Base-by-base conservation (phyloP, 1,140 invertebrate species). In the Caerostris darwini region DNA sequence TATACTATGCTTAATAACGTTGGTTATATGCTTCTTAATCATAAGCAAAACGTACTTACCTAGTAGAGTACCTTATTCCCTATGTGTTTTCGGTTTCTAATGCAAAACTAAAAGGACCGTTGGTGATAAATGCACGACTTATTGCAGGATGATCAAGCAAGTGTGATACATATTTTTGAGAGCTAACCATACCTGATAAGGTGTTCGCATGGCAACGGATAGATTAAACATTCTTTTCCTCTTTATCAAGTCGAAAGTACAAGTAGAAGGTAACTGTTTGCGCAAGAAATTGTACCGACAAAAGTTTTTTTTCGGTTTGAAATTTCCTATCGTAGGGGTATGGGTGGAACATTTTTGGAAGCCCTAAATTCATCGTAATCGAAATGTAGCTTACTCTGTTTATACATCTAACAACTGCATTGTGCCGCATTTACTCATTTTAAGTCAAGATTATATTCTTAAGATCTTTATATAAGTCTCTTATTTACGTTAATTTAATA, bases 221-320 rank as follows among this genome's bases (percentile, higher is more conserved):
- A 92, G 90, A 92, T 92, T 85, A 86, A 10, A 59, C 59, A 64
- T 85, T 92, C 90, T 82, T 82, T 34, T 71, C 67, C 88, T 14
- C 69, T 67, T 54, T 77, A 81, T 92, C 81, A 85, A 69, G 90
- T 85, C 81, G 90, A 92, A 92, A 92, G 90, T 92, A 92, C 90
- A 92, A 92, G 90, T 85, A 85, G 69, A 91, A 67, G 83, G 88
- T 90, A 8, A 90, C 34, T 92, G 67, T 92, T 92, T 92, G 82
- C 82, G 57, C 88, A 85, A 91, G 54, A 69, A 82, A 19, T 19
- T 19, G 57, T 5, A 91, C 90, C 90, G 90, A 91, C 90, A 91
- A 91, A 77, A 91, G 69, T 69, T 69, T 89, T 88, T 53, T 64
- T 69, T 54, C 61, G 67, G 6, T 69, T 53, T 19, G 10, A 17